Evolutionary conservation across 2,797 vertebrate genomes (phyloP).

Genomic region (Triplophysa yarkandensis): DNA sequence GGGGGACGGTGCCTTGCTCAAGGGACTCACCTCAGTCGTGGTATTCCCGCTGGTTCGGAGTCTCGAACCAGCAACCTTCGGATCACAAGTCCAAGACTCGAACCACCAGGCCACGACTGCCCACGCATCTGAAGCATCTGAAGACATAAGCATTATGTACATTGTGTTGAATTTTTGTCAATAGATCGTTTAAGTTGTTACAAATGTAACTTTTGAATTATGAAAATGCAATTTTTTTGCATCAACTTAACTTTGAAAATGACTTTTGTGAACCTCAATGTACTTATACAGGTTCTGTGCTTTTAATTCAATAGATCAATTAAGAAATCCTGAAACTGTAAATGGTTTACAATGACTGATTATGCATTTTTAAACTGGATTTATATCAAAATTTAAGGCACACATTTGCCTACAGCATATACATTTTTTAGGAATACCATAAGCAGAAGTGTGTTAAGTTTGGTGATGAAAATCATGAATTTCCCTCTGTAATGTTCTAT

Average conservation of each 20-base stretch:
- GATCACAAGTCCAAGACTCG: no score
- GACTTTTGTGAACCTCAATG: background rate
- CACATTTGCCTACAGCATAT: background rate
- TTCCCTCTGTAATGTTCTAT: conserved; percentile 6
- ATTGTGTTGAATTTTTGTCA: no score
- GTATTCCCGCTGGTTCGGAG: no score
- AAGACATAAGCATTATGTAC: no score
- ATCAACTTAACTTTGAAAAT: background rate
- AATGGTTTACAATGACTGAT: background rate
- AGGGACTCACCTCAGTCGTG: no score
- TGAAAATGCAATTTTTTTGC: background rate
- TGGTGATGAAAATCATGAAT: background rate
- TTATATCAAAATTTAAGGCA: background rate
- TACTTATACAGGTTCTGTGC: background rate
- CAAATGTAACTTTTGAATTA: no score
- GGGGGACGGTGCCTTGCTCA: no score
- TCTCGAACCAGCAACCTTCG: no score
- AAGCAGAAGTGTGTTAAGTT: background rate
- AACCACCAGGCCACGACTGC: no score
- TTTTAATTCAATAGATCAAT: background rate
- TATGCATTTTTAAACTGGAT: background rate
- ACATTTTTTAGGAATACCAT: background rate
- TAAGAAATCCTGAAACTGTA: background rate
- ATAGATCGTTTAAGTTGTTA: no score
- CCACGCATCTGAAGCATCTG: no score